These are phyloP conservation scores for Hippoglossus stenolepis DNA, from an alignment of 2,113 vertebrate genomes.

Conservation along the genomic window DNA sequence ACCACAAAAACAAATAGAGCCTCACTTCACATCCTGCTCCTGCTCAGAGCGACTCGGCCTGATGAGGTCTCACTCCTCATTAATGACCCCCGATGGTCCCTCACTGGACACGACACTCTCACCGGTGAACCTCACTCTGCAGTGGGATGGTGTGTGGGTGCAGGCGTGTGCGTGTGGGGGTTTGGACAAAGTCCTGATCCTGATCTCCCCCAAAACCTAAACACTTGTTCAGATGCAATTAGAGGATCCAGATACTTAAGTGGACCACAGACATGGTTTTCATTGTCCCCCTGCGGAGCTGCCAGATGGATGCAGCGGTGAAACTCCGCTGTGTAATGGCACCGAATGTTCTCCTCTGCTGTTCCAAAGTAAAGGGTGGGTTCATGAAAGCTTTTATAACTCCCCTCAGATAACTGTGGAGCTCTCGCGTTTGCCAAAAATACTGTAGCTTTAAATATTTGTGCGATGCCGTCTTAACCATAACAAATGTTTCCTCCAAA, in stretches of 20 bases:
- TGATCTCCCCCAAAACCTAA: slow-evolving; percentile 11
- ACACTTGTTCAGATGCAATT: slow-evolving; percentile 19
- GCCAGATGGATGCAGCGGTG: slow-evolving; percentile 27
- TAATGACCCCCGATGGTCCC: background rate
- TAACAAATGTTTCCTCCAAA: slow-evolving; percentile 57
- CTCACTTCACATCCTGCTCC: background rate
- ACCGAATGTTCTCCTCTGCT: background rate
- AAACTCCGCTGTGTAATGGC: background rate
- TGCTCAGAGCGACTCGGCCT: background rate
- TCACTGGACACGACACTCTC: background rate
- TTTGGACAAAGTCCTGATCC: background rate
- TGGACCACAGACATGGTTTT: slow-evolving; percentile 23
- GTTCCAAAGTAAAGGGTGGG: slow-evolving; percentile 37
- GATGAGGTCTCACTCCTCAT: too few relatives aligned
- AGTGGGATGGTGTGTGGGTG: too few relatives aligned
- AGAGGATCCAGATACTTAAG: slow-evolving; percentile 2
- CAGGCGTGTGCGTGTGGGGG: background rate
- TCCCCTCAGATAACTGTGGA: slow-evolving; percentile 48
- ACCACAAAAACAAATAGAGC: background rate
- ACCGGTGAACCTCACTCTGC: background rate
- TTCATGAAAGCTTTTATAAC: slow-evolving; percentile 42
- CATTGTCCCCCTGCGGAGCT: slow-evolving; percentile 15
- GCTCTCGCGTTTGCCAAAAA: slow-evolving; percentile 37
- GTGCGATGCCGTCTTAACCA: slow-evolving; percentile 51
- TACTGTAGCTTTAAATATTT: slow-evolving; percentile 65